Percentiles rank a stretch among this genome's conserved stretches.
Conservation (phyloP, 2,113 vertebrate genomes). For the Notiomystis cincta region DNA sequence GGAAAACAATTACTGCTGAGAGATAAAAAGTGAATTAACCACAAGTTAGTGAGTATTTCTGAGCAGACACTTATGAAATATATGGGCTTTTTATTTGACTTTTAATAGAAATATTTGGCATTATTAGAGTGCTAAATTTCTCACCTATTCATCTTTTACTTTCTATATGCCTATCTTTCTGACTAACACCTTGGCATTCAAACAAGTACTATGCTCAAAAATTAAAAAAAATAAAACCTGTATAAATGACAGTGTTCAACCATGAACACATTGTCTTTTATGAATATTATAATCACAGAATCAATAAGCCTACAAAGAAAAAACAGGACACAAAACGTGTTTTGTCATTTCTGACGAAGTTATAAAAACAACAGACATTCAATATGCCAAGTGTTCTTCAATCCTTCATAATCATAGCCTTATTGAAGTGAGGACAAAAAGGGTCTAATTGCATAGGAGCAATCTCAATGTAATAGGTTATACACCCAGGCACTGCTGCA, state of each 20-base stretch:
- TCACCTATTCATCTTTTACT: conserved; percentile 76
- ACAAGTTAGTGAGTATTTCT: conserved; percentile 51
- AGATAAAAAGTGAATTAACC: conserved; percentile 53
- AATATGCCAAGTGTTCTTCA: conserved; percentile 98
- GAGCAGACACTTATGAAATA: conserved; percentile 59
- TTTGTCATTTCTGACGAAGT: conserved; percentile 99
- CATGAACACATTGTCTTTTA: conserved; percentile 88
- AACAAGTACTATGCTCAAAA: conserved; percentile 76
- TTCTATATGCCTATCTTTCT: conserved; percentile 69
- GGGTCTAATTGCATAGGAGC: conserved; percentile 99
- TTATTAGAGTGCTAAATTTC: conserved; percentile 70
- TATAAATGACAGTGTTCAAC: conserved; percentile 83
- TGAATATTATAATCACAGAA: conserved; percentile 99
- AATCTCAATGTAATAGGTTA: conserved; percentile 99
- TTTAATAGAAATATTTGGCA: conserved; percentile 73
- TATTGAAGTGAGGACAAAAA: conserved; percentile 99
- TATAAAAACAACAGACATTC: conserved; percentile 99
- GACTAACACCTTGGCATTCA: conserved; percentile 83
- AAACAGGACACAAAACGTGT: conserved; percentile 98
- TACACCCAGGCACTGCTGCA: conserved; percentile 97
- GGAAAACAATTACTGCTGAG: conserved; percentile 23
- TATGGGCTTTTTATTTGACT: conserved; percentile 45
- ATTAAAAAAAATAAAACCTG: conserved; percentile 80
- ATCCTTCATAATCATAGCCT: conserved; percentile 99
- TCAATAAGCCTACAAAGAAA: conserved; percentile 97